Conservation (phyloP, 2,113 vertebrate species). For the Bubalus kerabau region DNA sequence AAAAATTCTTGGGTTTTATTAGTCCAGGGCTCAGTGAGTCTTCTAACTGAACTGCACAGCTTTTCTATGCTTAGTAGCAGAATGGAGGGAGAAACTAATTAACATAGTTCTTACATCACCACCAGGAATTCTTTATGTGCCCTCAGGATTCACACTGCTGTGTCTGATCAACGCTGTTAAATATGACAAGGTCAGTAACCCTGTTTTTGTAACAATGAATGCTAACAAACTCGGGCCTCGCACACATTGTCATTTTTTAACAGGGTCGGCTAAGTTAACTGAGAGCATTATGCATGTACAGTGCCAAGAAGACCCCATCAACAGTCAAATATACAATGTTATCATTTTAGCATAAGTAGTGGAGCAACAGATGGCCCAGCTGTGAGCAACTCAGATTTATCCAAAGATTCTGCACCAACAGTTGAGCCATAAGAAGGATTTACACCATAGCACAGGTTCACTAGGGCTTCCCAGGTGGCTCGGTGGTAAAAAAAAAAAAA, state of each 20-base stretch:
- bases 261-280: slow-evolving; percentile 60
- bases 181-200: slow-evolving; percentile 74
- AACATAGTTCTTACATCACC: slow-evolving; percentile 76
- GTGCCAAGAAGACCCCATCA: slow-evolving; percentile 41
- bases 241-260: slow-evolving; percentile 68
- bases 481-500: background rate
- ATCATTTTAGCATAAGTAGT: slow-evolving; percentile 51
- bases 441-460: background rate
- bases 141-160: slow-evolving; percentile 66
- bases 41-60: slow-evolving; percentile 58
- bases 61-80: slow-evolving; percentile 50
- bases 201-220: slow-evolving; percentile 72
- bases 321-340: slow-evolving; percentile 16
- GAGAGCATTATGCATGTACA: slow-evolving; percentile 36
- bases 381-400: background rate
- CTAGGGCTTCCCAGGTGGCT: background rate
- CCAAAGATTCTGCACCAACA: background rate
- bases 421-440: background rate
- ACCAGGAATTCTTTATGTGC: slow-evolving; percentile 74
- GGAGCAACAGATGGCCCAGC: slow-evolving; percentile 45
- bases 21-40: slow-evolving; percentile 53
- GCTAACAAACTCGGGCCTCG: slow-evolving; percentile 70
- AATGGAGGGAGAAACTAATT: slow-evolving; percentile 63
- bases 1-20: slow-evolving; percentile 74
- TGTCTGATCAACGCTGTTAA: slow-evolving; percentile 70